Evolutionary conservation across 53 echinoderm and acorn worm species (phyloP).

Genomic region (Patiria pectinifera): DNA sequence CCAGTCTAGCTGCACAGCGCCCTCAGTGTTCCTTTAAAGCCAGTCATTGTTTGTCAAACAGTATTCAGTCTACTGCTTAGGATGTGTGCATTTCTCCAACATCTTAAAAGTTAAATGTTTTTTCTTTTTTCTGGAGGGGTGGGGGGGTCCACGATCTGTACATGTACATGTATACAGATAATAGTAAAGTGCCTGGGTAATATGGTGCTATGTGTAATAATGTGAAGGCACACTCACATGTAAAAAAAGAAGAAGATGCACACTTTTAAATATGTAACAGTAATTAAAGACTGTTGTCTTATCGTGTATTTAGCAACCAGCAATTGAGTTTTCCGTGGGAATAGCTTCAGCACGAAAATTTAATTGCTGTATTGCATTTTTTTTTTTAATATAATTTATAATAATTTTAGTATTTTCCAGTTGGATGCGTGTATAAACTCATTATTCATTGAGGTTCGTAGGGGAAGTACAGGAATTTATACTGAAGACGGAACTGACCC

Average conservation of each 20-base stretch:
- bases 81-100: neutral
- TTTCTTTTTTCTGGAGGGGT: neutral
- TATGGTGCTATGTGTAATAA: slow-evolving; percentile 30
- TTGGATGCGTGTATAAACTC: too few species aligned
- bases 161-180: neutral
- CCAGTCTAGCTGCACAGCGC: too few species aligned
- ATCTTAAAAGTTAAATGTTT: neutral
- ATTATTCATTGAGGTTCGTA: too few species aligned
- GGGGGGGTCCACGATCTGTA: neutral
- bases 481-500: too few species aligned
- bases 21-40: too few species aligned
- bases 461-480: too few species aligned
- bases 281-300: neutral
- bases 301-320: neutral
- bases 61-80: too few species aligned
- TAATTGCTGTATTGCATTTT: neutral
- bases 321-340: neutral
- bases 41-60: too few species aligned
- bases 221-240: slow-evolving; percentile 3
- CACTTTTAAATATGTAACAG: neutral
- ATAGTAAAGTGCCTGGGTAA: slow-evolving; percentile 9
- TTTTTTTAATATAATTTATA: neutral
- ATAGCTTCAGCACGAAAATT: neutral
- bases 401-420: too few species aligned
- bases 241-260: neutral